Percentiles rank a stretch among this genome's conserved stretches.
Evolutionary conservation across 1,140 invertebrate genomes (phyloP).

Genomic region (Bursaphelenchus mucronatus): DNA sequence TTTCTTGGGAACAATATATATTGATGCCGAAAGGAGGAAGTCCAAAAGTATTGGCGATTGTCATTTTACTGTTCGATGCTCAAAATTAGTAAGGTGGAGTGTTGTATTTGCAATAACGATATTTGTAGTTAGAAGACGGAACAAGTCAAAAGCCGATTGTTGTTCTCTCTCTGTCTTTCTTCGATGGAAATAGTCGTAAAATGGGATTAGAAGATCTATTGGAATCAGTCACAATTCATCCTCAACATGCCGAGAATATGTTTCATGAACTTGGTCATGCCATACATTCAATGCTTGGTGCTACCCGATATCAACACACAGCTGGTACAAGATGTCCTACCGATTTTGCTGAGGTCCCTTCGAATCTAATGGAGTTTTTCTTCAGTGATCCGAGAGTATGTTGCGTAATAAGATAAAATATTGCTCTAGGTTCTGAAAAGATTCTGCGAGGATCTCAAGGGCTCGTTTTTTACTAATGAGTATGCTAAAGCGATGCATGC

Average conservation of each 20-base stretch:
- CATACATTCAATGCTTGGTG: conserved; percentile 94
- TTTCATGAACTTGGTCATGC: conserved; percentile 99
- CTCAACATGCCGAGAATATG: conserved; percentile 83
- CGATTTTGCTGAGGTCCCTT: conserved; percentile 96
- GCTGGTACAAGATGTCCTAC: conserved; percentile 88
- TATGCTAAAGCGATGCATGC: conserved; percentile 40
- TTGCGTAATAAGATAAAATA: conserved; percentile 21
- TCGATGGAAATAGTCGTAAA: background rate
- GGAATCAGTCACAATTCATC: conserved; percentile 73
- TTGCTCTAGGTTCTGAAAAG: conserved; percentile 71
- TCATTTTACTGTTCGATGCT: conserved; percentile 94
- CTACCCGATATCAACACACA: conserved; percentile 91
- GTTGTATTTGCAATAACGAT: conserved; percentile 64
- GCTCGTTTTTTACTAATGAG: conserved; percentile 23
- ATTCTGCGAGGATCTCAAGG: conserved; percentile 65
- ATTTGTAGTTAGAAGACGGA: conserved; percentile 49
- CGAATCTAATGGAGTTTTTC: conserved; percentile 96
- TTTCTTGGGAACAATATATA: conserved; percentile 85
- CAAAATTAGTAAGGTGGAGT: conserved; percentile 74
- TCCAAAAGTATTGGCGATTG: conserved; percentile 93
- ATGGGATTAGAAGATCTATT: conserved; percentile 60
- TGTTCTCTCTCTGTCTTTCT: conserved; percentile 79
- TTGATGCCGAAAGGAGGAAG: conserved; percentile 84
- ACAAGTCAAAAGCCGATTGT: conserved; percentile 77
- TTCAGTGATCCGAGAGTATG: conserved; percentile 77